Percentiles rank a stretch among this genome's conserved stretches.
These are phyloP conservation scores for Rhysida immarginata DNA, from an alignment of 1,140 invertebrate species.

Conservation along the genomic window DNA sequence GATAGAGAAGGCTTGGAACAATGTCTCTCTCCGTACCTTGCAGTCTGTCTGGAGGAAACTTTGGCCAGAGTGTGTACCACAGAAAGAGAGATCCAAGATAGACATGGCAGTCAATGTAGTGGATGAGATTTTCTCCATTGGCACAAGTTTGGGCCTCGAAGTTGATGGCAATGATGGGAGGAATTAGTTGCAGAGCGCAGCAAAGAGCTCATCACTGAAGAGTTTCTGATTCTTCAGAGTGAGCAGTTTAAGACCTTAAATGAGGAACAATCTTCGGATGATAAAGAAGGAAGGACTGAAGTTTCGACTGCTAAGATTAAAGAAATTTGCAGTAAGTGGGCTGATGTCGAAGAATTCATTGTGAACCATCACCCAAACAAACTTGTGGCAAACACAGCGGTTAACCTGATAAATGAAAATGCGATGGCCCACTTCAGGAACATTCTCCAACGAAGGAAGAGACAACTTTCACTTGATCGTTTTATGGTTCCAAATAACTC, in stretches of 20 bases:
- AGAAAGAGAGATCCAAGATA: not conserved
- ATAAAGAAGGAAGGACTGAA: not conserved
- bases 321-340: constrained; percentile 10
- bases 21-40: constrained; percentile 1
- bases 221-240: constrained; percentile 2
- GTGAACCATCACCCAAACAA: not conserved
- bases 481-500: too few relatives aligned
- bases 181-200: constrained; percentile 3
- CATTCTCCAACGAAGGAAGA: constrained; percentile 2
- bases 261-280: constrained; percentile 1
- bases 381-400: not conserved
- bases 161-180: constrained; percentile 1
- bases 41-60: constrained; percentile 8
- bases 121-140: constrained; percentile 2
- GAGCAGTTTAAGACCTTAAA: constrained; percentile 1
- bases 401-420: not conserved
- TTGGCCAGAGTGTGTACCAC: constrained; percentile 1
- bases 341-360: not conserved
- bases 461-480: not conserved
- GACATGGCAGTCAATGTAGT: not conserved
- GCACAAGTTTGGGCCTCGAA: constrained; percentile 7
- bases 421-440: not conserved
- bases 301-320: not conserved
- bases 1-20: constrained; percentile 1
- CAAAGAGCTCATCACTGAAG: constrained; percentile 8